Conservation (phyloP, 92 coral and sea anemone species). For the Ricordea florida region DNA sequence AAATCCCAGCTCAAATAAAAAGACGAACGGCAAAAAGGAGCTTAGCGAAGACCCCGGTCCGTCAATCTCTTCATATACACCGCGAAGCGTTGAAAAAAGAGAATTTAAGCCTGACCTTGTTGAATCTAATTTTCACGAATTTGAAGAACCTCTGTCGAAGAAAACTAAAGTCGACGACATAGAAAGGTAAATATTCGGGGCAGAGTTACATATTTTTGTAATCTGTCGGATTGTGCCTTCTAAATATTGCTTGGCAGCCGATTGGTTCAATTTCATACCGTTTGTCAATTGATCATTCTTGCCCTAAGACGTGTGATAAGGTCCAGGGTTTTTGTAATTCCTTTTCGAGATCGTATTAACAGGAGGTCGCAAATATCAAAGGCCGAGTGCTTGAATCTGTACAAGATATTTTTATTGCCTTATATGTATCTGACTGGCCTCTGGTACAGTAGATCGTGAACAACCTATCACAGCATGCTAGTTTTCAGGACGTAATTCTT, state of each 20-base stretch:
- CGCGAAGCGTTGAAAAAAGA: conserved; percentile 56
- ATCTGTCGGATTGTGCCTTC: too few species aligned
- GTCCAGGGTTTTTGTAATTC: too few species aligned
- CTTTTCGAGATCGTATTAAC: too few species aligned
- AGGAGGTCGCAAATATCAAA: too few species aligned
- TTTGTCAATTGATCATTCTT: too few species aligned
- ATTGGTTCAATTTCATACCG: too few species aligned
- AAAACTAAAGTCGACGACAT: conserved; percentile 77
- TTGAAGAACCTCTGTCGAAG: conserved; percentile 48
- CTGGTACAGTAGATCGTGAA: neutral
- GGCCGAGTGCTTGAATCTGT: too few species aligned
- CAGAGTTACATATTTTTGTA: neutral
- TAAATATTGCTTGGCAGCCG: too few species aligned
- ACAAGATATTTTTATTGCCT: neutral
- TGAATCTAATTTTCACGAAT: conserved; percentile 39
- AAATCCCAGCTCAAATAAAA: conserved; percentile 32
- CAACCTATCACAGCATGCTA: neutral
- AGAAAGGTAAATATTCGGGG: conserved; percentile 54
- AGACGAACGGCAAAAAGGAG: conserved; percentile 43
- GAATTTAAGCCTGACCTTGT: conserved; percentile 60
- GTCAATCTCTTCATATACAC: conserved; percentile 25
- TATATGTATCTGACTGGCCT: neutral
- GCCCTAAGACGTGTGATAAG: too few species aligned
- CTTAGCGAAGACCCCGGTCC: conserved; percentile 42
- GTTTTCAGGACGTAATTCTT: neutral